These are phyloP conservation scores for Sapayoa aenigma DNA, from an alignment of 2,113 vertebrate genomes.

Conservation along the genomic window DNA sequence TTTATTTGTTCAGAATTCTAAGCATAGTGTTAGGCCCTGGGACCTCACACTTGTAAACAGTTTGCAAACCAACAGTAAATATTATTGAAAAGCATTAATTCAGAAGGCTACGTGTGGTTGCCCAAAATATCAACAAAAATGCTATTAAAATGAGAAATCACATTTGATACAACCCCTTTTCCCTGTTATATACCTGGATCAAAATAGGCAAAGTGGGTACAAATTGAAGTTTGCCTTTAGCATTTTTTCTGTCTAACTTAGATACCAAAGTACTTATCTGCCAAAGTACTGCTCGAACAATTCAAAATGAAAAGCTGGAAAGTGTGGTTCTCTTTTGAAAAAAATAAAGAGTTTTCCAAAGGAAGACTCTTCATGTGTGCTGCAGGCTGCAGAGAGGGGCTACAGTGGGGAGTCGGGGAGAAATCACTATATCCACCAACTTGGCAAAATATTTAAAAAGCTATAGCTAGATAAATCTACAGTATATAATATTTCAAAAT, in stretches of 20 bases:
- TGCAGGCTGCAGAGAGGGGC: background rate
- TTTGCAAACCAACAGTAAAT: background rate
- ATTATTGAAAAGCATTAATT: background rate
- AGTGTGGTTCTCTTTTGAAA: background rate
- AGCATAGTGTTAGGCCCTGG: background rate
- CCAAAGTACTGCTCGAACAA: background rate
- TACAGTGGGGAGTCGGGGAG: accelerated
- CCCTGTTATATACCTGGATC: background rate
- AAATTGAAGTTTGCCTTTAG: background rate
- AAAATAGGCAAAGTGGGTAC: background rate
- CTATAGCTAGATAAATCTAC: background rate
- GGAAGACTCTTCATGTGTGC: background rate
- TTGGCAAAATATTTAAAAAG: background rate
- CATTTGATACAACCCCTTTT: background rate
- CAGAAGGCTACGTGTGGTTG: background rate
- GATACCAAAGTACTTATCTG: background rate
- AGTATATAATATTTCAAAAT: background rate
- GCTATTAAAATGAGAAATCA: background rate
- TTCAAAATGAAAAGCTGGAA: background rate
- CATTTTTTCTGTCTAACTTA: background rate
- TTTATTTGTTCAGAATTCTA: background rate
- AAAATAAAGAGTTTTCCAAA: background rate
- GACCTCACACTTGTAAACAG: background rate
- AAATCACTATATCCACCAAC: background rate
- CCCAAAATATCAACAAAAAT: background rate